Percentiles rank a stretch among this genome's conserved stretches.
Conservation (phyloP, 2,797 vertebrate species). For the Pempheris klunzingeri region DNA sequence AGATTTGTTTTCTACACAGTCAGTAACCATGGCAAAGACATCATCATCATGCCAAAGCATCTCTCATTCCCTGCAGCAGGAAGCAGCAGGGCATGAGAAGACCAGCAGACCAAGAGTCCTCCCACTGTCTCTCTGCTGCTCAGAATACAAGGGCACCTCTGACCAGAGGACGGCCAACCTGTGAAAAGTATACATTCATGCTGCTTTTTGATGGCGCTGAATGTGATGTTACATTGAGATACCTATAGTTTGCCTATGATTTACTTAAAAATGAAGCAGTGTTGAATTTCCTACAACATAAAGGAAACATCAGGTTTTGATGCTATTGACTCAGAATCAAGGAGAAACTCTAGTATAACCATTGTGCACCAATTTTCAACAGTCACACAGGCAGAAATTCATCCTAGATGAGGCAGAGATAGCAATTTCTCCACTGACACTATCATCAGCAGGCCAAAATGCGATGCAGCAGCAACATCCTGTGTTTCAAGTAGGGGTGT, state of each 20-base stretch:
- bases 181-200: conserved; percentile 2
- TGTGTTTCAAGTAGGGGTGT: conserved; percentile 20
- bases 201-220: background rate
- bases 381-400: conserved; percentile 11
- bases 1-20: conserved; percentile 66
- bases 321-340: background rate
- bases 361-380: background rate
- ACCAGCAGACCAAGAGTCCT: conserved; percentile 64
- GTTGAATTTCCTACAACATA: background rate
- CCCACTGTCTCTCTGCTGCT: conserved; percentile 58
- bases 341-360: background rate
- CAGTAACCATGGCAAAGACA: conserved; percentile 66
- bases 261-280: background rate
- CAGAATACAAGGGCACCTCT: conserved; percentile 63
- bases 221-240: background rate
- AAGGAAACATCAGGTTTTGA: conserved; percentile 7
- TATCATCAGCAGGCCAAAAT: conserved; percentile 11
- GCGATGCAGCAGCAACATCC: conserved; percentile 1
- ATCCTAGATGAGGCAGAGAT: background rate
- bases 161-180: conserved; percentile 46
- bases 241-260: conserved; percentile 11
- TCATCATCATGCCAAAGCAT: conserved; percentile 61
- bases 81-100: conserved; percentile 54
- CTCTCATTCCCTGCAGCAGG: conserved; percentile 66
- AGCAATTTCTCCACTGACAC: background rate